Evolutionary conservation across 2,888 invertebrate species (phyloP), one percentile per base, ranked within the genome.

Genomic region (Dyspetes luteomarginatus): DNA sequence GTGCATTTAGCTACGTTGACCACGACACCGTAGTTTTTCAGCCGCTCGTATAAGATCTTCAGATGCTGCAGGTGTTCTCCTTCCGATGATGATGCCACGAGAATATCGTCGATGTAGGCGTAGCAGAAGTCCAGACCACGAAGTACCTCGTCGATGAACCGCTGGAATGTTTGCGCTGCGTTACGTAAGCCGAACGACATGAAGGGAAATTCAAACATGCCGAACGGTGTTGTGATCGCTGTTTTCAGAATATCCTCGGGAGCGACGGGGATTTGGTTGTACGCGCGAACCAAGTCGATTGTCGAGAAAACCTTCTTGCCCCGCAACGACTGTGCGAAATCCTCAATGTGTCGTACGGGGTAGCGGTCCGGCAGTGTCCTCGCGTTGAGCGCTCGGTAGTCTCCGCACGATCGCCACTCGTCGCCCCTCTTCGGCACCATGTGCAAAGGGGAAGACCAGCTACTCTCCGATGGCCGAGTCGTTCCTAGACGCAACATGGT

Each of bases 401-500:
- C 89, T 0, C 80, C 92, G 64, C 88, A 88, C 0, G 82, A 74
- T 30, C 86, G 58, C 83, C 86, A 82, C 0, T 78, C 69, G 1
- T 84, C 88, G 43, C 73, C 43, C 52, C 84, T 85, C 68, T 88
- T 91, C 7, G 72, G 71, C 0, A 85, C 88, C 43, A 89, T 58
- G 69, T 89, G 90, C 0, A 93, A 81, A 0, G 91, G 92, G 52
- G 88, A 90, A 0, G 92, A 86, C 92, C 91, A 93, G 1, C 85
- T 81, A 43, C 91, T 91, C 3, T 87, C 89, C 0, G 92, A 92
- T 0, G 91, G 92, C 2, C 91, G 91, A 9, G 92, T 91, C 0
- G n/a, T n/a, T 92, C 92, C 19, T 86, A 78, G 19, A 92, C 86
- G 4, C n/a, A 88, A 77, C 89, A 92, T 88, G 0, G 52, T 2